Base-by-base conservation (phyloP, 1,140 invertebrate species). In the Tachypleus tridentatus region DNA sequence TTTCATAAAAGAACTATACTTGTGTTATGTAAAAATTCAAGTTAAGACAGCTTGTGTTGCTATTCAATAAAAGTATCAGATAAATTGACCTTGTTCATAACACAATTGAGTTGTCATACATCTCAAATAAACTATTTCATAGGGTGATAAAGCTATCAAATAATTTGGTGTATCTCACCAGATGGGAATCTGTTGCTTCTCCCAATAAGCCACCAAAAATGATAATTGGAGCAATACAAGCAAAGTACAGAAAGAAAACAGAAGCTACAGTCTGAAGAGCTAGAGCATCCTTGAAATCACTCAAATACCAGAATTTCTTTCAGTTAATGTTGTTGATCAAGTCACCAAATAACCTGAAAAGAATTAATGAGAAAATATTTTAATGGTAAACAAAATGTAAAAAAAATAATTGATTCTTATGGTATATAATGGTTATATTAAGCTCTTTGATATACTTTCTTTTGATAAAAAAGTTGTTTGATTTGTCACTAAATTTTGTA, bases 221-320 rank as follows among this genome's bases (percentile, higher is more conserved):
- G 64, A 97, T 95, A 67, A 97, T 98, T 2, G 97, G 97, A 0
- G 97, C 97, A 10, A 99, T 81, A 77, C 95, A 96, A 56, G 96
- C 97, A 76, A 99, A 98, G 76, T 98, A 99, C 67, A 78, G 61
- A n/a, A 98, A 82, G 79, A 99, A 98, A 82, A 96, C 95, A 0
- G 96, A 93, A 6, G 97, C 96, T 3, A 99, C 78, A 73, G 92
- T 97, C 75, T 99, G 97, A 60, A 95, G 78, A 8, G 93, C 87
- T 3, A 97, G 75, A 0, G 91, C 93, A 74, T 99, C 97, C 63
- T 75, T 82, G 72, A 83, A 84, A 74, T 87, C 85, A 64, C 66
- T 73, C 9, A 71, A 60, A 72, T 81, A 87, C 82, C 86, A 97
- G 0, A 93, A 93, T 0, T 79, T 76, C 81, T 98, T 99, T 60